Evolutionary conservation across 2,888 invertebrate genomes (phyloP), one percentile per base, ranked within the genome.

Genomic region (Hypsopygia costalis): DNA sequence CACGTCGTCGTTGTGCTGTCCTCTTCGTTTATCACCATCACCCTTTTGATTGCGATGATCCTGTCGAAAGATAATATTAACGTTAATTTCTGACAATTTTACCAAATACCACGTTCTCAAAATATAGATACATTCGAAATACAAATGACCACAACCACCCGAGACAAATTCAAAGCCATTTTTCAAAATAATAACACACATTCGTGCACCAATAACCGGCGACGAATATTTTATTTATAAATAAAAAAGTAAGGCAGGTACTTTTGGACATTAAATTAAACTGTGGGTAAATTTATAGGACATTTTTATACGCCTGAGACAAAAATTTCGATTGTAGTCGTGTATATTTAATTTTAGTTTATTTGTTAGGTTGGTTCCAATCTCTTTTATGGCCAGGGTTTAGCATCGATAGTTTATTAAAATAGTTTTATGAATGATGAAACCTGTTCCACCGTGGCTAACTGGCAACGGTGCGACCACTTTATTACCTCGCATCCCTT

Each of bases 331-430:
- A 86, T 87, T 88, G 87, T 87, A 66, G 72, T 77, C 81, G 79
- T 87, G 86, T 87, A 86, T 88, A 88, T 87, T 87, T 87, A 88
- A 88, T 87, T 83, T 88, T 85, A 77, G 81, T 88, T 85, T 88
- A 85, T 87, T 86, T 87, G 85, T 85, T 85, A 83, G 80, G 67
- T 69, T 68, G 70, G 66, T 66, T 79, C 81, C 80, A 80, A 80
- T 80, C 78, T 82, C 76, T 81, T 87, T 85, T 85, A 86, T 75
- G 75, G 65, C 58, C 53, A 63, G 65, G 76, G 81, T 81, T 85
- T 81, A 82, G 82, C 79, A 76, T 80, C 72, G 74, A 80, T 78
- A 74, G 74, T 79, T 81, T 81, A 81, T 85, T 81, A 81, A 81
- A 82, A 83, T 81, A 81, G 81, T 81, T 83, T 81, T 79, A 83